A percentile compares a stretch with the other conserved stretches of the same genome.
Conservation (phyloP, 2,797 vertebrate genomes). For the Hydrocynus forskahlii region DNA sequence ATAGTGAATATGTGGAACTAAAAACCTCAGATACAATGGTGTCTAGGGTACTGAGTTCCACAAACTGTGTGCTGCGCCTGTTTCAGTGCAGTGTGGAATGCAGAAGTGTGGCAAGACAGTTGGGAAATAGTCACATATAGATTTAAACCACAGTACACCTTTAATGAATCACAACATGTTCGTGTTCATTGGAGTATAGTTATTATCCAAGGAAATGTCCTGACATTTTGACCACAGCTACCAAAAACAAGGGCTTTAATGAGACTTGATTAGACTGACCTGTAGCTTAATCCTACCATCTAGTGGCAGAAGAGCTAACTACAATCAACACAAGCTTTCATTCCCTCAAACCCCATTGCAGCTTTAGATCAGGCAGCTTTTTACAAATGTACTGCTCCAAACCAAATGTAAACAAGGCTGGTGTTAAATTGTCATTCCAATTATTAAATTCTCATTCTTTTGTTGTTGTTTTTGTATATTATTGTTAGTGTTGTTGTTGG, state of each 20-base stretch:
- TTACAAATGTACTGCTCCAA: not conserved
- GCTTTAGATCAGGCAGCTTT: not conserved
- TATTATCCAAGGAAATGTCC: not conserved
- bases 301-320: constrained; percentile 20
- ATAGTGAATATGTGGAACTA: not conserved
- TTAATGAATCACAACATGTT: not conserved
- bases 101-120: constrained; percentile 13
- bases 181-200: not conserved
- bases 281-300: constrained; percentile 35
- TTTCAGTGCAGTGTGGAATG: constrained; percentile 32
- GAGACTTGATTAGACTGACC: not conserved
- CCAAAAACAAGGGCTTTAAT: not conserved
- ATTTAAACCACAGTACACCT: not conserved
- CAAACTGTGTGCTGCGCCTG: not conserved
- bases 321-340: not conserved
- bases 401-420: not conserved
- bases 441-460: too few species aligned
- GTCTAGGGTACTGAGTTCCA: not conserved
- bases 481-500: too few species aligned
- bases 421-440: not conserved
- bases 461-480: too few species aligned
- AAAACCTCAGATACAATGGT: not conserved
- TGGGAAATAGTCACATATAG: not conserved
- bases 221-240: not conserved
- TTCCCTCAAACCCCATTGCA: not conserved